phyloP scores from a whole-genome alignment of 2,888 invertebrate genomes.

The Latheticus oryzae region DNA sequence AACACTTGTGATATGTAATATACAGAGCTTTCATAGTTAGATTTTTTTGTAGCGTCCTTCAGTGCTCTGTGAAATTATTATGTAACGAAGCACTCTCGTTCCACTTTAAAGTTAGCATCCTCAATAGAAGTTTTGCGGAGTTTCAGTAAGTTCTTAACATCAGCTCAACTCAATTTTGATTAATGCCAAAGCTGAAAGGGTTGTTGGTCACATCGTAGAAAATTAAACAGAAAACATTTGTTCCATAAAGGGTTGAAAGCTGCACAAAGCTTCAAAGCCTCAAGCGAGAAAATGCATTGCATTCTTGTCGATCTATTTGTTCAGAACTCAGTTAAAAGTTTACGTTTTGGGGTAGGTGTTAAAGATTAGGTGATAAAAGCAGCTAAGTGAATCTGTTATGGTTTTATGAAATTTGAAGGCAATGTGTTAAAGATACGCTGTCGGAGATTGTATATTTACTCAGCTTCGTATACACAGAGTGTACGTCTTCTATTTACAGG shows the following conservation, averaged over 20 bases:
- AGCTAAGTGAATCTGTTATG: constrained; percentile 46
- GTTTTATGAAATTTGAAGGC: constrained; percentile 51
- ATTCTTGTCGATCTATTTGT: constrained; percentile 45
- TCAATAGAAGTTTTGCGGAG: constrained; percentile 35
- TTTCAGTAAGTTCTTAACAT: constrained; percentile 18
- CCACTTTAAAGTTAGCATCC: constrained; percentile 36
- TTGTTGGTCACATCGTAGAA: constrained; percentile 22
- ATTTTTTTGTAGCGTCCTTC: constrained; percentile 21
- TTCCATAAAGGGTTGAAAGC: constrained; percentile 22
- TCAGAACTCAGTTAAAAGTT: constrained; percentile 45
- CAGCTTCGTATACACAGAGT: constrained; percentile 50
- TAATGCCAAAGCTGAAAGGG: constrained; percentile 1
- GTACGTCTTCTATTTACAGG: constrained; percentile 51
- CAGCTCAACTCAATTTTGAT: constrained; percentile 8
- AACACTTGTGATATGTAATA: constrained; percentile 27
- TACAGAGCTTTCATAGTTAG: constrained; percentile 33
- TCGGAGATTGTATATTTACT: constrained; percentile 52
- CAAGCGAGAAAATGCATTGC: constrained; percentile 26
- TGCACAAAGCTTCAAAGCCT: constrained; percentile 33
- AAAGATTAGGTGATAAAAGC: constrained; percentile 46
- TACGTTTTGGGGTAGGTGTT: constrained; percentile 46
- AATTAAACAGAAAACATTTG: constrained; percentile 32
- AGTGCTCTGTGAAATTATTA: constrained; percentile 40
- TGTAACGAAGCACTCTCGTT: constrained; percentile 36
- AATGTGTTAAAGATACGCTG: constrained; percentile 51